phyloP scores from a whole-genome alignment of 2,797 vertebrate species.

The Lagocephalus sceleratus region DNA sequence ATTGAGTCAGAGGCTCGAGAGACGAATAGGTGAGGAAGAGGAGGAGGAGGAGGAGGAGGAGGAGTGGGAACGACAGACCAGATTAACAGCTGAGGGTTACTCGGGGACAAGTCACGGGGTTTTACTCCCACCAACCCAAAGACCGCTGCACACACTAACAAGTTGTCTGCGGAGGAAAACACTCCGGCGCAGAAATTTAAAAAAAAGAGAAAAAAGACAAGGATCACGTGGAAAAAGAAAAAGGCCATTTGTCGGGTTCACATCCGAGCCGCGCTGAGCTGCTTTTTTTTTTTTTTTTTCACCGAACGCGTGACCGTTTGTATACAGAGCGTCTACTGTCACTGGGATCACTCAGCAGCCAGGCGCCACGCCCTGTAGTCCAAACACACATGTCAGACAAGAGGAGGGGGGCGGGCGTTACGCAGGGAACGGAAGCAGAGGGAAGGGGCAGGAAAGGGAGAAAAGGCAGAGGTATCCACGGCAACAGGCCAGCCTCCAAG shows the following conservation, averaged over 20 bases:
- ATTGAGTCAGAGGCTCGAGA: conserved; percentile 27
- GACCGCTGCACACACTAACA: neutral
- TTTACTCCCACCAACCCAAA: conserved; percentile 36
- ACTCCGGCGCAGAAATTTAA: too few species aligned
- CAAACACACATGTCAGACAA: conserved; percentile 29
- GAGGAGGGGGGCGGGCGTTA: conserved; percentile 9
- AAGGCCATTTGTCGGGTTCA: neutral
- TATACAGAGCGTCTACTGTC: conserved; percentile 4
- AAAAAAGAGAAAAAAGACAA: neutral
- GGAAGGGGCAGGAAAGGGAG: conserved; percentile 25
- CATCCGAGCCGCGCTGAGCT: neutral
- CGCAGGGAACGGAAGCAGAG: conserved; percentile 8
- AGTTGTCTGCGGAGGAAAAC: conserved; percentile 9
- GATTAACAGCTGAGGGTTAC: conserved; percentile 47
- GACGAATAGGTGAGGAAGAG: conserved; percentile 37
- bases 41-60: conserved; percentile 19
- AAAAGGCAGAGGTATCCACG: conserved; percentile 71
- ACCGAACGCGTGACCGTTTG: neutral
- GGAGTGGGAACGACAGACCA: conserved; percentile 34
- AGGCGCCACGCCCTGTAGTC: conserved; percentile 33
- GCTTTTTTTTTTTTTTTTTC: too few species aligned
- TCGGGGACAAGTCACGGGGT: conserved; percentile 47
- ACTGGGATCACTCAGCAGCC: conserved; percentile 13
- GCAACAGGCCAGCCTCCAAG: conserved; percentile 69
- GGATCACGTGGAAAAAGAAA: conserved; percentile 8